Conservation (phyloP, 2,888 invertebrate species). For the Linnaemya tessellans region DNA sequence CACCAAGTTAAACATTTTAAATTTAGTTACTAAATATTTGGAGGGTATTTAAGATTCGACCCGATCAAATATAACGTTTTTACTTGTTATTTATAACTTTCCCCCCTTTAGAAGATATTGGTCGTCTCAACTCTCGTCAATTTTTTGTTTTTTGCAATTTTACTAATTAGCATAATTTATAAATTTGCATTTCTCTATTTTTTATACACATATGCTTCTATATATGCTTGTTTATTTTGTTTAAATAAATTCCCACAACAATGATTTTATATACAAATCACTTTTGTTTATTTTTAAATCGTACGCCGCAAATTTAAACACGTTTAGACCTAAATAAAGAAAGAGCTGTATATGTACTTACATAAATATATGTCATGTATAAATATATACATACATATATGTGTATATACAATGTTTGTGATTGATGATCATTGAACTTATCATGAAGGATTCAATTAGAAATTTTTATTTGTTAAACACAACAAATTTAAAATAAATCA, state of each 20-base stretch:
- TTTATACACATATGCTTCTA: neutral
- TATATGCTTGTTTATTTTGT: too few species aligned
- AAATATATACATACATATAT: neutral
- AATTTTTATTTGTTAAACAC: slow-evolving; percentile 8
- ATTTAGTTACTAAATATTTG: too few species aligned
- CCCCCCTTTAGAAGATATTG: neutral
- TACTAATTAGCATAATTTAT: neutral
- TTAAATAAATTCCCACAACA: too few species aligned
- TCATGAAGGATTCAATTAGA: neutral
- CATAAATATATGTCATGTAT: too few species aligned
- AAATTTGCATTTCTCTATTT: neutral
- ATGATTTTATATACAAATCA: neutral
- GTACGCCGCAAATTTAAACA: slow-evolving; percentile 24
- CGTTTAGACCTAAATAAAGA: neutral
- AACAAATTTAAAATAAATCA: slow-evolving; percentile 25
- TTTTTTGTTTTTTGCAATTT: slow-evolving; percentile 3
- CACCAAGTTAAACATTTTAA: too few species aligned
- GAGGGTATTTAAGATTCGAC: too few species aligned
- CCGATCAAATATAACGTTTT: too few species aligned
- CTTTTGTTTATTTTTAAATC: neutral
- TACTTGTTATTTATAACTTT: neutral
- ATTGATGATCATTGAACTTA: slow-evolving; percentile 45
- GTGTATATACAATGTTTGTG: neutral
- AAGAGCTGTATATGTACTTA: too few species aligned
- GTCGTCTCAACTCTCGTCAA: neutral